Conservation (phyloP, 2,113 vertebrate species). For the Butorides virescens region DNA sequence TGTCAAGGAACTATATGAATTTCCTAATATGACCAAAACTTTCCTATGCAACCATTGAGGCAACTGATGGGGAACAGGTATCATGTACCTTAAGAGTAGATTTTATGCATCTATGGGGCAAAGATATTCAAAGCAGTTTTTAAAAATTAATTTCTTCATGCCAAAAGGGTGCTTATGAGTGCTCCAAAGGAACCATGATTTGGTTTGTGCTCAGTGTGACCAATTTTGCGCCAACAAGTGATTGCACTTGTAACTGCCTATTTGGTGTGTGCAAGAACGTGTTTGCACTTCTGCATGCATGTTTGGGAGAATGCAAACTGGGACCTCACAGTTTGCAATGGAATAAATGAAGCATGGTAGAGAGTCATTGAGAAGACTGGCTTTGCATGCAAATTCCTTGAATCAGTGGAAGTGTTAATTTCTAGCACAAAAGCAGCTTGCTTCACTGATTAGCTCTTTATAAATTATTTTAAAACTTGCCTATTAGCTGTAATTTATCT, state of each 20-base stretch:
- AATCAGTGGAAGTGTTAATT: background rate
- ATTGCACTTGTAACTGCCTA: background rate
- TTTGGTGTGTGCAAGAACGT: accelerated
- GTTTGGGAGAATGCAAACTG: background rate
- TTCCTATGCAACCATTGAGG: background rate
- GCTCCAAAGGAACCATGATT: background rate
- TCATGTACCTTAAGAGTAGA: background rate
- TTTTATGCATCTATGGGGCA: background rate
- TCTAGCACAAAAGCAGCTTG: background rate
- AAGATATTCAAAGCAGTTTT: background rate
- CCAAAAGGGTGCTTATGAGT: background rate
- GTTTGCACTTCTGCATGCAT: background rate
- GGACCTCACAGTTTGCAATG: background rate
- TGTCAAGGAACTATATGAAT: background rate
- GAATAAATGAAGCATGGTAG: background rate
- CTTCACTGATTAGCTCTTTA: background rate
- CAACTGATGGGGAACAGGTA: background rate
- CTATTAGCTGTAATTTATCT: background rate
- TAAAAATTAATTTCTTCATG: background rate
- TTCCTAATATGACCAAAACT: background rate
- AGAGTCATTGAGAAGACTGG: background rate
- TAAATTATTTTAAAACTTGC: background rate
- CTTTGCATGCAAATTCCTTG: background rate
- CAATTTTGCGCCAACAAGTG: background rate
- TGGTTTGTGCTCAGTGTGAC: background rate